phyloP scores from a whole-genome alignment of 2,797 vertebrate genomes.

The Ctenochaetus hawaiiensis region DNA sequence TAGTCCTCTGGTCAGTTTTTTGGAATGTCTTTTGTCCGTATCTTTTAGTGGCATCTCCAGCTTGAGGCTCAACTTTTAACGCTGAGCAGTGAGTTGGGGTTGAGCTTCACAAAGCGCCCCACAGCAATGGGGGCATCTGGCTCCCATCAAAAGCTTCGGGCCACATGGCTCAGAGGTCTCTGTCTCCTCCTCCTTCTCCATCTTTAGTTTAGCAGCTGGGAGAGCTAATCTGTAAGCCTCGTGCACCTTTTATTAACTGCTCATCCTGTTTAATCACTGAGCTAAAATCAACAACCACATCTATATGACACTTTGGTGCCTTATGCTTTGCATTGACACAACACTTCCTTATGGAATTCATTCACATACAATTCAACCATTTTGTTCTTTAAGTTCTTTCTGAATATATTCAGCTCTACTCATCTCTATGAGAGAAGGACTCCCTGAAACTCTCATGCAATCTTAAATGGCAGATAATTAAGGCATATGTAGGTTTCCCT shows the following conservation, averaged over 20 bases:
- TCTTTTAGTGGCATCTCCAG: slow-evolving; percentile 75
- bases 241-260: slow-evolving; percentile 53
- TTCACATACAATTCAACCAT: slow-evolving; percentile 44
- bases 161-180: slow-evolving; percentile 54
- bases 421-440: slow-evolving; percentile 46
- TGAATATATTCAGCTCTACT: slow-evolving; percentile 46
- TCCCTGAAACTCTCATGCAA: slow-evolving; percentile 59
- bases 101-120: slow-evolving; percentile 20
- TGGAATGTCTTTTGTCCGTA: slow-evolving; percentile 83
- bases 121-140: slow-evolving; percentile 67
- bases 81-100: slow-evolving; percentile 43
- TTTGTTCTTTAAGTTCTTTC: slow-evolving; percentile 39
- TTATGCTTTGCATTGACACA: slow-evolving; percentile 36
- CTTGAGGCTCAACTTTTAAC: slow-evolving; percentile 63
- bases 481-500: slow-evolving; percentile 70
- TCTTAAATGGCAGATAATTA: slow-evolving; percentile 61
- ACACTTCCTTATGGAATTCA: slow-evolving; percentile 38
- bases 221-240: slow-evolving; percentile 53
- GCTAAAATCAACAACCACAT: slow-evolving; percentile 44
- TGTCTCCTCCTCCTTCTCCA: slow-evolving; percentile 24
- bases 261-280: slow-evolving; percentile 48
- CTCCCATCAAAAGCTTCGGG: slow-evolving; percentile 56
- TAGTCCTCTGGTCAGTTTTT: slow-evolving; percentile 66
- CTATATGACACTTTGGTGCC: slow-evolving; percentile 34
- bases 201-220: slow-evolving; percentile 61